phyloP scores from a whole-genome alignment of 2,888 invertebrate species.

The Acanthococcus lagerstroemiae region DNA sequence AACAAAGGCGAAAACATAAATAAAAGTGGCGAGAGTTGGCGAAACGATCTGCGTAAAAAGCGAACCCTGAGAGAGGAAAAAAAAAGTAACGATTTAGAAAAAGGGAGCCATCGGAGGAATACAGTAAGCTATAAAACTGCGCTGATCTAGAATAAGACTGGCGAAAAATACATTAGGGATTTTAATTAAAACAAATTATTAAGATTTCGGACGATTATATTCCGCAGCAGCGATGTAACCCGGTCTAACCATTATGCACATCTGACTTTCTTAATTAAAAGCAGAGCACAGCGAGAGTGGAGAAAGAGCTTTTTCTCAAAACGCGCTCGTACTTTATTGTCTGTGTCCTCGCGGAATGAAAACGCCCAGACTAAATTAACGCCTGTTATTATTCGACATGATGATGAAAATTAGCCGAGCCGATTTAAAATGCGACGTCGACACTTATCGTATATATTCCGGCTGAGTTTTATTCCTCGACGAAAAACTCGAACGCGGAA shows the following conservation, averaged over 20 bases:
- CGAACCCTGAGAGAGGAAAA: no score
- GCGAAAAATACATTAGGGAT: constrained; percentile 24
- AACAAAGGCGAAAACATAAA: background rate
- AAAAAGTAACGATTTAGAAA: background rate
- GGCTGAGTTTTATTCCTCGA: no score
- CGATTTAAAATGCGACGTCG: constrained; percentile 4
- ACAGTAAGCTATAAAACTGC: constrained; percentile 11
- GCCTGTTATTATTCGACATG: constrained; percentile 4
- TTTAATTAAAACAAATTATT: constrained; percentile 30
- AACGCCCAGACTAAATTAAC: background rate
- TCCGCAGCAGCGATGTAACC: constrained; percentile 18
- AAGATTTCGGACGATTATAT: constrained; percentile 25
- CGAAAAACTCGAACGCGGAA: no score
- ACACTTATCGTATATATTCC: background rate
- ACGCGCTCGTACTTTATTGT: background rate
- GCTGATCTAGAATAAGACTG: background rate
- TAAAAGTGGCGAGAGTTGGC: background rate
- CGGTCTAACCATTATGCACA: constrained; percentile 25
- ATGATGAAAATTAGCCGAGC: background rate
- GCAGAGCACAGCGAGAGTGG: background rate
- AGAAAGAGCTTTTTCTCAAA: background rate
- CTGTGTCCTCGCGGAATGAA: background rate
- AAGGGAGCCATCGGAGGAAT: constrained; percentile 1
- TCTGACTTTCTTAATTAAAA: constrained; percentile 30
- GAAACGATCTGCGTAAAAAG: no score